A percentile compares a stretch with the other conserved stretches of the same genome.
Conservation (phyloP, 2,113 vertebrate species). For the Microtus richardsoni region DNA sequence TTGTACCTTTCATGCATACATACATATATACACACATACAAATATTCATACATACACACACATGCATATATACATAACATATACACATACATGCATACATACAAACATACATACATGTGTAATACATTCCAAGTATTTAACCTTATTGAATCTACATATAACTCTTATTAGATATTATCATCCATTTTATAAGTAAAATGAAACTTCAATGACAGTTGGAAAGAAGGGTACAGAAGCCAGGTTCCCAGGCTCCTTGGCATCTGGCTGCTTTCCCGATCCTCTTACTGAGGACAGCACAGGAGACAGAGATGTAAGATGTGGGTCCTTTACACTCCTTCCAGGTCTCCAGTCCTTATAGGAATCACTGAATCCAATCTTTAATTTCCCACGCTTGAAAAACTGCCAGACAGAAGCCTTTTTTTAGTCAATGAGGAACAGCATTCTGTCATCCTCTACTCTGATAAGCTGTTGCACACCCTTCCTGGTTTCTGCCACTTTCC, state of each 20-base stretch:
- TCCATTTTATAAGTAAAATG: neutral
- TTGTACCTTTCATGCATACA: neutral
- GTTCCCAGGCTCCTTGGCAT: neutral
- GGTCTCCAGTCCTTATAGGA: neutral
- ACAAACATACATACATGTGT: neutral
- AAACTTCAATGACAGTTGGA: neutral
- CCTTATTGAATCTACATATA: neutral
- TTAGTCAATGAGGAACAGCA: neutral
- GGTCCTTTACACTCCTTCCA: neutral
- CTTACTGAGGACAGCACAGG: neutral
- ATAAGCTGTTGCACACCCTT: neutral
- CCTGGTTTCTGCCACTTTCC: neutral
- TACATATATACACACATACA: neutral
- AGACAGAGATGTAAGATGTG: neutral
- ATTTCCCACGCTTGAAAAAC: neutral
- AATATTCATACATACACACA: no score
- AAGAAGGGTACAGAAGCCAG: neutral
- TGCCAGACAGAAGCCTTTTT: neutral
- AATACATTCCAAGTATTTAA: neutral
- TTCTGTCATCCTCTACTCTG: neutral
- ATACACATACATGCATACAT: neutral
- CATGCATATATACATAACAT: no score
- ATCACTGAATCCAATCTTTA: neutral
- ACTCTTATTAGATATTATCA: neutral
- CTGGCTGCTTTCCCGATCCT: neutral